Evolutionary conservation across 2,888 invertebrate genomes (phyloP).

Genomic region (Acanthosoma haemorrhoidale): DNA sequence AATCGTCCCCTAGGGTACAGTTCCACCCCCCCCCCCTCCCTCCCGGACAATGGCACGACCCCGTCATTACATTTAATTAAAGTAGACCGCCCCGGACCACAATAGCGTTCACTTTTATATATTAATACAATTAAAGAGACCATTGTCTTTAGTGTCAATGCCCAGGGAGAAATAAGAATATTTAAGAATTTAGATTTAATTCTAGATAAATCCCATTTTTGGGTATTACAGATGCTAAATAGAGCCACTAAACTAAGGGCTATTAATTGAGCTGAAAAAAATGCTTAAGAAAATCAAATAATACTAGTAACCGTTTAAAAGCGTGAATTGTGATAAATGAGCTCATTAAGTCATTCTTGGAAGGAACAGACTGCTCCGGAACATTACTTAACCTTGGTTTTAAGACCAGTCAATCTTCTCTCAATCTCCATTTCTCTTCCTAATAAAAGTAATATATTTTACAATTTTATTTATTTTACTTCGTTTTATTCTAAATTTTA

Average conservation of each 20-base stretch:
- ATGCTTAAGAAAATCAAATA: not conserved
- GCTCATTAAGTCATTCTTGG: no score
- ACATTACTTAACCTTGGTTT: no score
- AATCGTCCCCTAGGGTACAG: not conserved
- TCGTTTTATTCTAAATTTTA: no score
- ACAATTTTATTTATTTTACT: no score
- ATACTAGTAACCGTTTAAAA: no score
- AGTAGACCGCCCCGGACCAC: not conserved
- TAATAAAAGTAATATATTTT: no score
- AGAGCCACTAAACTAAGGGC: not conserved
- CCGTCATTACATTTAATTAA: conserved; percentile 10
- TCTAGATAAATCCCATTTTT: conserved; percentile 2
- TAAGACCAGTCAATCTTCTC: no score
- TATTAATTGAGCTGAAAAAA: no score
- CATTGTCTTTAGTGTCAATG: not conserved
- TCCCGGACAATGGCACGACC: no score
- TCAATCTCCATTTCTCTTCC: no score
- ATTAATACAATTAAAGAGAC: not conserved
- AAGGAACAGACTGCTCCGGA: no score
- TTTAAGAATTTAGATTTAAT: conserved; percentile 8
- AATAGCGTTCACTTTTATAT: conserved; percentile 1
- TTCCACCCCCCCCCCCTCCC: not conserved
- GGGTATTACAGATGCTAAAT: not conserved
- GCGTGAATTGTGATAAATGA: no score
- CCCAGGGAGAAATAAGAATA: not conserved